Conservation (phyloP, 1,140 invertebrate genomes). For the Polypedilum pembai region DNA sequence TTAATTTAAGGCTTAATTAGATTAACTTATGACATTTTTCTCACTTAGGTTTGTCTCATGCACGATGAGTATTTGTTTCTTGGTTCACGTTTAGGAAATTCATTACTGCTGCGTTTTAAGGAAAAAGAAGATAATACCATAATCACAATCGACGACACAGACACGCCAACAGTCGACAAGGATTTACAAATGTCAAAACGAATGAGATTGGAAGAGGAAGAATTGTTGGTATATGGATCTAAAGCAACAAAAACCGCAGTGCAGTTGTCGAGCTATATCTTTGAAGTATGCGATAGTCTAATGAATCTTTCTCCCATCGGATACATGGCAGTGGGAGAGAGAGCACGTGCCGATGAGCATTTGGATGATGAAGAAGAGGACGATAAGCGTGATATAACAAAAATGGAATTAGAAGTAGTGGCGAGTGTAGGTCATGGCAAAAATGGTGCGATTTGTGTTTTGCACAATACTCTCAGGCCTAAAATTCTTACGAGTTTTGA, state of each 20-base stretch:
- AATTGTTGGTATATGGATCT: constrained; percentile 88
- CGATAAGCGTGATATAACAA: constrained; percentile 33
- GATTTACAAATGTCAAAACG: constrained; percentile 50
- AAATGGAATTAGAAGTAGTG: constrained; percentile 82
- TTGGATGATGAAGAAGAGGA: constrained; percentile 40
- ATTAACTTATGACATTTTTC: background rate
- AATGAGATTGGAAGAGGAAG: constrained; percentile 71
- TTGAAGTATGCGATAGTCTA: constrained; percentile 91
- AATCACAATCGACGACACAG: constrained; percentile 42
- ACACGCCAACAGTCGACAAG: constrained; percentile 37
- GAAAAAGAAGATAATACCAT: constrained; percentile 65
- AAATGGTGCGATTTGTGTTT: constrained; percentile 89
- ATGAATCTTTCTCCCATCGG: constrained; percentile 96
- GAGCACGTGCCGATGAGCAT: constrained; percentile 49
- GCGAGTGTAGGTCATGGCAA: constrained; percentile 92
- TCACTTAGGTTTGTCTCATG: constrained; percentile 74
- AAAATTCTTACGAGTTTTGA: constrained; percentile 91
- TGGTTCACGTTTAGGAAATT: constrained; percentile 95
- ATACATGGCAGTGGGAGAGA: constrained; percentile 82
- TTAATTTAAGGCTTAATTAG: background rate
- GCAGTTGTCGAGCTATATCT: constrained; percentile 76
- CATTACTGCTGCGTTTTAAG: constrained; percentile 81
- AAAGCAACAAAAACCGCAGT: constrained; percentile 72
- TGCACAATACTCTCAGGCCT: constrained; percentile 75
- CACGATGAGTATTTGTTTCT: constrained; percentile 93